Percentiles rank a stretch among this genome's conserved stretches.
phyloP scores from a whole-genome alignment of 1,140 invertebrate species.

The Magallana ariakensis region DNA sequence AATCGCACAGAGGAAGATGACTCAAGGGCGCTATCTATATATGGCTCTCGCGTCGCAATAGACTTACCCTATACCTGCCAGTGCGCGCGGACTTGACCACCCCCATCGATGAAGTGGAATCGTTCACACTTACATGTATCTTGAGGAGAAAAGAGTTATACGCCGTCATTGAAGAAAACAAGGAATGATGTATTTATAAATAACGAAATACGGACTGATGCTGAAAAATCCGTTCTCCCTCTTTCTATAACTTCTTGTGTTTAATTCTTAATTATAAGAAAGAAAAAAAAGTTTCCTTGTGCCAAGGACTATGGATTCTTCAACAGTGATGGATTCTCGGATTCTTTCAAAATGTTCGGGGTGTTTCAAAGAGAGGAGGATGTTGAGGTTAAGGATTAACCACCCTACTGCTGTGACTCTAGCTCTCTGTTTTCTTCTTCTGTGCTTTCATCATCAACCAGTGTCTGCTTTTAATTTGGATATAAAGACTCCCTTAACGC shows the following conservation, averaged over 20 bases:
- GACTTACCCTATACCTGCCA: slow-evolving; percentile 25
- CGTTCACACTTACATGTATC: slow-evolving; percentile 35
- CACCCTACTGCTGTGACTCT: background rate
- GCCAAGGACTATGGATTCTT: background rate
- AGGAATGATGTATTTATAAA: slow-evolving; percentile 3
- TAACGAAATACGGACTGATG: background rate
- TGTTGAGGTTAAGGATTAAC: background rate
- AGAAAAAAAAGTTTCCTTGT: background rate
- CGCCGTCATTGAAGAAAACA: background rate
- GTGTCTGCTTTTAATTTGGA: slow-evolving; percentile 81
- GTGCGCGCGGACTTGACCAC: background rate
- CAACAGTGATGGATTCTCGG: background rate
- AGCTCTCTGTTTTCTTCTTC: background rate
- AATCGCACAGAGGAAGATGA: background rate
- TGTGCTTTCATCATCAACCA: background rate
- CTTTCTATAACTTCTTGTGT: background rate
- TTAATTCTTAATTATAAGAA: background rate
- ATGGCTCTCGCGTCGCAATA: background rate
- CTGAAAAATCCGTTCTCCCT: too few species aligned
- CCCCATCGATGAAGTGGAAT: slow-evolving; percentile 27
- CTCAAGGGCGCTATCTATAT: slow-evolving; percentile 28
- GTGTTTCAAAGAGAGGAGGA: background rate
- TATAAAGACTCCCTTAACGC: slow-evolving; percentile 78
- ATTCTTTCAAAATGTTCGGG: background rate
- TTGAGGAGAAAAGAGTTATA: background rate